A percentile compares a stretch with the other conserved stretches of the same genome.
phyloP scores from a whole-genome alignment of 2,797 vertebrate genomes.

The Delichon dasypus region DNA sequence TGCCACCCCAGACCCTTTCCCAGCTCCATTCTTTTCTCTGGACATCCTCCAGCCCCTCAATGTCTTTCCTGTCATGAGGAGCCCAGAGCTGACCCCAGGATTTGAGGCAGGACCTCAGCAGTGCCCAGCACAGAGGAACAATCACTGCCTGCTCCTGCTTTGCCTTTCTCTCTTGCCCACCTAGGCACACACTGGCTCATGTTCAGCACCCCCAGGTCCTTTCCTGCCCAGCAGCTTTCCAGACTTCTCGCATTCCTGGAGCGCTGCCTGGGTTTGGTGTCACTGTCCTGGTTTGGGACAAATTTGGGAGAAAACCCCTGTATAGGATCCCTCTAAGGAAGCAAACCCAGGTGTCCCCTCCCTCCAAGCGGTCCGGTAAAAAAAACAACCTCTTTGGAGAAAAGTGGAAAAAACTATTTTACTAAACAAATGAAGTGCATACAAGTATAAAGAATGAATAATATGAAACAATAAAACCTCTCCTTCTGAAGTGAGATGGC shows the following conservation, averaged over 20 bases:
- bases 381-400: no score
- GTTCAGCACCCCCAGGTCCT: neutral
- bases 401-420: no score
- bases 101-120: neutral
- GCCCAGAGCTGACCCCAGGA: neutral
- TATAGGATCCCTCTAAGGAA: no score
- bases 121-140: neutral
- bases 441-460: no score
- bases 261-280: neutral
- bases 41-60: fast-evolving
- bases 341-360: no score
- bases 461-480: no score
- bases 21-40: neutral
- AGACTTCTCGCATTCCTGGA: neutral
- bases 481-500: no score
- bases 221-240: neutral
- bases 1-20: neutral
- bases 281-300: no score
- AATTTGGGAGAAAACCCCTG: no score
- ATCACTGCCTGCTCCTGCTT: neutral
- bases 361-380: no score
- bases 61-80: neutral
- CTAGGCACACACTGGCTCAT: neutral
- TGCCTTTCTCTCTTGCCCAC: neutral
- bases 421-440: no score